phyloP scores from a whole-genome alignment of 2,797 vertebrate genomes.

The Oryzias sinensis region DNA sequence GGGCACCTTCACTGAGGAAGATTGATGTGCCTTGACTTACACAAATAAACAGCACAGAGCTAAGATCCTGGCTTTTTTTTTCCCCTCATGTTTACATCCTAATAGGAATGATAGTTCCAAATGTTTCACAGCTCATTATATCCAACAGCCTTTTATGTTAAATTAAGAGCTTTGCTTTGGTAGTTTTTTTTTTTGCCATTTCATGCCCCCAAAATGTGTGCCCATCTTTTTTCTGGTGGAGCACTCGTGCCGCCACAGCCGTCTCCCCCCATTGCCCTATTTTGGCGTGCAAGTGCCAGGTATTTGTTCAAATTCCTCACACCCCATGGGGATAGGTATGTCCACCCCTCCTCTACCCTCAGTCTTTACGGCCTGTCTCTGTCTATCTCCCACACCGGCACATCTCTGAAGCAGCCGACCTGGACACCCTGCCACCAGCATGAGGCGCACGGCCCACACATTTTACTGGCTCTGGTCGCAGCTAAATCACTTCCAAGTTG shows the following conservation, averaged over 20 bases:
- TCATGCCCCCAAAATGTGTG: not conserved
- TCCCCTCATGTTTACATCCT: slow-evolving; percentile 11
- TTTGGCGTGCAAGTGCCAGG: slow-evolving; percentile 83
- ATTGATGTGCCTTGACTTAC: slow-evolving; percentile 54
- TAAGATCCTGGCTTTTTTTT: slow-evolving; percentile 4
- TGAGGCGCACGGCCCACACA: slow-evolving; percentile 38
- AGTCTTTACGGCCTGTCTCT: slow-evolving; percentile 78
- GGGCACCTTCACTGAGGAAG: slow-evolving; percentile 33
- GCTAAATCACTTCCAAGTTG: slow-evolving; percentile 64
- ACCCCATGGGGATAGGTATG: slow-evolving; percentile 83
- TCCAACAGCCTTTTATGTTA: slow-evolving; percentile 2
- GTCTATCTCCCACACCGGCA: slow-evolving; percentile 71
- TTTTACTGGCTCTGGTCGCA: slow-evolving; percentile 51
- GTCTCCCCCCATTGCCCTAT: slow-evolving; percentile 50
- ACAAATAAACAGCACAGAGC: slow-evolving; percentile 47
- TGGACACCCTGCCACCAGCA: slow-evolving; percentile 46
- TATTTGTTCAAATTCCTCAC: slow-evolving; percentile 87
- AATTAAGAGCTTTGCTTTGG: slow-evolving; percentile 23
- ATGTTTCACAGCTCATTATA: slow-evolving; percentile 14
- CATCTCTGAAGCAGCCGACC: slow-evolving; percentile 59
- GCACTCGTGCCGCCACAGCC: slow-evolving; percentile 33
- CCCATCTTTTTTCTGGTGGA: slow-evolving; percentile 12
- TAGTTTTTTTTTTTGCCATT: slow-evolving; percentile 6
- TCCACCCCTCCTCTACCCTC: slow-evolving; percentile 47
- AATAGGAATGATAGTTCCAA: slow-evolving; percentile 17